Evolutionary conservation across 1,140 invertebrate species (phyloP).

Genomic region (Drosophila ercepeae): DNA sequence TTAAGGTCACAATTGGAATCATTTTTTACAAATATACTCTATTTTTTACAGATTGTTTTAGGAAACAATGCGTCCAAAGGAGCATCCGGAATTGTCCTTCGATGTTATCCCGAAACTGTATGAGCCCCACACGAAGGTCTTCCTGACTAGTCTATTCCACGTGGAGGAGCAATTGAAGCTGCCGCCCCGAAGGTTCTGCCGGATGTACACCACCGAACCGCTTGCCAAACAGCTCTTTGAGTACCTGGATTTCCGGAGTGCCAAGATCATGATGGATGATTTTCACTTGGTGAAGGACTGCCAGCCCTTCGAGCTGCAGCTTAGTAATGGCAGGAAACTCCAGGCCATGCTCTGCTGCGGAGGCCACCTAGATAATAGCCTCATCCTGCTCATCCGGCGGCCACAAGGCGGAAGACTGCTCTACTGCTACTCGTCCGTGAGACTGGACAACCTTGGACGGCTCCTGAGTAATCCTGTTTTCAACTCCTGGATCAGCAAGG

Average conservation of each 20-base stretch:
- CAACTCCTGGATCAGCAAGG: slow-evolving; percentile 49
- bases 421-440: slow-evolving; percentile 60
- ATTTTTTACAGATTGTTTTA: neutral
- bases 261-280: slow-evolving; percentile 31
- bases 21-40: no score
- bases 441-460: slow-evolving; percentile 45
- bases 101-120: slow-evolving; percentile 61
- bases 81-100: slow-evolving; percentile 54
- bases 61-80: slow-evolving; percentile 51
- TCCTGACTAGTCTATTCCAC: slow-evolving; percentile 42
- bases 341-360: slow-evolving; percentile 60
- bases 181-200: slow-evolving; percentile 52
- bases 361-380: slow-evolving; percentile 33
- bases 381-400: slow-evolving; percentile 51
- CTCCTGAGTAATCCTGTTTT: slow-evolving; percentile 41
- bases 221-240: slow-evolving; percentile 41
- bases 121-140: slow-evolving; percentile 48
- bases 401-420: slow-evolving; percentile 32
- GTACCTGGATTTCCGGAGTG: slow-evolving; percentile 26
- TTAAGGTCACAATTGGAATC: no score
- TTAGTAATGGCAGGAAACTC: slow-evolving; percentile 54
- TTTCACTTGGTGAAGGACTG: slow-evolving; percentile 47
- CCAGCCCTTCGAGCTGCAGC: slow-evolving; percentile 35
- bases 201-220: slow-evolving; percentile 59
- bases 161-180: slow-evolving; percentile 37